Evolutionary conservation across 2,888 invertebrate species (phyloP), one percentile per base, ranked within the genome.

Genomic region (Sipha maydis): DNA sequence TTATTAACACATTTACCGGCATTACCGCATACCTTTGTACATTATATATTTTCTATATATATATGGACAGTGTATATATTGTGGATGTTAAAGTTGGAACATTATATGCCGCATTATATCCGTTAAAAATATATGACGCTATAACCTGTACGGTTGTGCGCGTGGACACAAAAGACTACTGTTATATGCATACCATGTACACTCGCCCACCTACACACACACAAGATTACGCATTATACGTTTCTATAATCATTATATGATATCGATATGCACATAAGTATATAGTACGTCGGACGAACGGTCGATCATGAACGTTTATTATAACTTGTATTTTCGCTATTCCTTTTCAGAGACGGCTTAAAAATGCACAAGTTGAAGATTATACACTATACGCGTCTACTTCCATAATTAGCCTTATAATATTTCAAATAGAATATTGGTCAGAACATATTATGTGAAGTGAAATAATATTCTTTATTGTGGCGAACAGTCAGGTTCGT

Each of bases 121-220:
- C 76, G 76, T 76, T 41, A 76, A 31, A 41, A 76, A 76, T 41
- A 76, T 17, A 76, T 41, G 41, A 76, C 41, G 76, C 17, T n/a
- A 17, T 28, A 11, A n/a, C 9, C n/a, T 28, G 9, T 67, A 67
- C n/a, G 67, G 34, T 7, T 14, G 25, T 31, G 5, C 28, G 28
- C 71, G 71, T 11, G 8, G 38, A 76, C 76, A 76, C 41, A 76
- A 41, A 76, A 76, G 19, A 75, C 41, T 75, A 38, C 75, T 75
- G 41, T 75, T 75, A 38, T 38, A 75, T 25, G 75, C 38, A 31
- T 19, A 31, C 75, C 41, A 38, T 9, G 1, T 9, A 31, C 75
- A 28, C 31, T 71, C 56, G 56, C 21, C 17, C 25, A 67, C 67
- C 8, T 25, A 56, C 56, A n/a, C 67, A 61, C 25, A n/a, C 67